Conservation (phyloP, 2,888 invertebrate species). For the Diarsia dahlii region DNA sequence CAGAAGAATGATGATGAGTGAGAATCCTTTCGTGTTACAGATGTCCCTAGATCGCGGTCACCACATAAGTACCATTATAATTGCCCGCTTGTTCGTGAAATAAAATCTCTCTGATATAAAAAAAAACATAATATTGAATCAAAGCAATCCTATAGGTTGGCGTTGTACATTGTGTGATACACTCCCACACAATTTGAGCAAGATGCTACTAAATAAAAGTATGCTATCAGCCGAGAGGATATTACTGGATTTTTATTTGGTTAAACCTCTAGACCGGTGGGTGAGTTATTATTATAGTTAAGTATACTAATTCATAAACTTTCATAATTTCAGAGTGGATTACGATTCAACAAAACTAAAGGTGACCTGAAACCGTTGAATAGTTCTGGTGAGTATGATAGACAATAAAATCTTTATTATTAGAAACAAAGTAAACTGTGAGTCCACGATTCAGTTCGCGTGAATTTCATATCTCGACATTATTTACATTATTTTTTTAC, state of each 20-base stretch:
- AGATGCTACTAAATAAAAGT: background rate
- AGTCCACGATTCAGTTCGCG: background rate
- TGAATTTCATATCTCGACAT: background rate
- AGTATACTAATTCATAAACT: background rate
- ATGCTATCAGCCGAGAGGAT: background rate
- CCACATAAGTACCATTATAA: too few species aligned
- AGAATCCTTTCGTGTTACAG: too few species aligned
- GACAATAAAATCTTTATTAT: background rate
- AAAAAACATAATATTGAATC: background rate
- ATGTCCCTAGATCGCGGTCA: too few species aligned
- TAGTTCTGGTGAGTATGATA: slow-evolving; percentile 32
- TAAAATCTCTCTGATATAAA: background rate
- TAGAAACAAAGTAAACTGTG: background rate
- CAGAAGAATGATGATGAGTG: too few species aligned
- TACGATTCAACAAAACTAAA: slow-evolving; percentile 54
- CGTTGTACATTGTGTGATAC: background rate
- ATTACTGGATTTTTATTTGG: background rate
- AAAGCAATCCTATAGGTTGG: background rate
- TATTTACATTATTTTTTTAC: too few species aligned
- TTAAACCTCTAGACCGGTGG: too few species aligned
- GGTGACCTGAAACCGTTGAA: slow-evolving; percentile 26
- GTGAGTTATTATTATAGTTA: too few species aligned
- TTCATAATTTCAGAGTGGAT: slow-evolving; percentile 51
- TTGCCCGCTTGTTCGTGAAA: background rate
- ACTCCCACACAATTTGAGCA: background rate